These are phyloP conservation scores for Schizotus pectinicornis DNA, from an alignment of 2,888 invertebrate genomes.

Conservation along the genomic window DNA sequence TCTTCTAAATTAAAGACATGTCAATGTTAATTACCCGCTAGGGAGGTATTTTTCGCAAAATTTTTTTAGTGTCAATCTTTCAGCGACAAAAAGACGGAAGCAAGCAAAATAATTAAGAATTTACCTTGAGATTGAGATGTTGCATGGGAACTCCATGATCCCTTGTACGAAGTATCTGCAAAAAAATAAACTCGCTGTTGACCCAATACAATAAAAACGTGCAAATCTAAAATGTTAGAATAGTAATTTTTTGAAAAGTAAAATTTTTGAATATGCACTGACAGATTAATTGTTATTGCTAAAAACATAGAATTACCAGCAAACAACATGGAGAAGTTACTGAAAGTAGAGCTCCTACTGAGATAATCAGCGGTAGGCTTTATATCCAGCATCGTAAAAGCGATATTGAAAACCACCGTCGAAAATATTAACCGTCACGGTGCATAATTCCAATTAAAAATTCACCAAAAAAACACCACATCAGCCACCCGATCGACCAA, in stretches of 20 bases:
- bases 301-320: conserved; percentile 69
- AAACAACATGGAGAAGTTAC: conserved; percentile 95
- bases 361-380: conserved; percentile 91
- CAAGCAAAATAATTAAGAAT: conserved; percentile 34
- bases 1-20: too few species aligned
- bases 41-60: too few species aligned
- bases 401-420: conserved; percentile 6
- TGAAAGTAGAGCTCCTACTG: conserved; percentile 88
- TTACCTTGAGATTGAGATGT: conserved; percentile 81
- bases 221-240: neutral
- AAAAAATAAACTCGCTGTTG: conserved; percentile 50
- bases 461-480: conserved; percentile 20
- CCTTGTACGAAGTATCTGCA: conserved; percentile 87
- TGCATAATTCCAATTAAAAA: conserved; percentile 20
- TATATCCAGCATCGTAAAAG: conserved; percentile 82
- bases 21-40: too few species aligned
- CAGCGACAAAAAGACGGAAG: neutral
- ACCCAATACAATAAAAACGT: neutral
- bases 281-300: neutral
- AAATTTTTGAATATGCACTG: neutral
- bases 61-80: too few species aligned
- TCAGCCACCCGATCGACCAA: conserved; percentile 20
- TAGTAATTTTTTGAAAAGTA: neutral
- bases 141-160: conserved; percentile 82
- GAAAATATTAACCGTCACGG: neutral